phyloP scores from a whole-genome alignment of 2,113 vertebrate species.

The Nannospalax galili region DNA sequence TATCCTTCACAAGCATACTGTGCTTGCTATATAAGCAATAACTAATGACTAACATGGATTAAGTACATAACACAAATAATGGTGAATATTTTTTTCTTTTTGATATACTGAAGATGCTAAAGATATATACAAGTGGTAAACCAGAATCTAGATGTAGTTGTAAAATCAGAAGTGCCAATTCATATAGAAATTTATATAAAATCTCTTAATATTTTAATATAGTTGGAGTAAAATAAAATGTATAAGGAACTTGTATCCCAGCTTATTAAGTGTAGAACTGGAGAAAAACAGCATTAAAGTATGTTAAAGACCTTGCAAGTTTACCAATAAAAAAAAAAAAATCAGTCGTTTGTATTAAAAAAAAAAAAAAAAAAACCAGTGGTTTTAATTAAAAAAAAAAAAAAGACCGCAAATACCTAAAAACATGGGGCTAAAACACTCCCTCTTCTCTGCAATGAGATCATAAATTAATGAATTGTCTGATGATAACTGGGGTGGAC shows the following conservation, averaged over 20 bases:
- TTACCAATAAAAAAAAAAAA: not conserved
- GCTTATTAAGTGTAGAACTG: not conserved
- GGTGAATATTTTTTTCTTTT: not conserved
- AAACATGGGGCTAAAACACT: not conserved
- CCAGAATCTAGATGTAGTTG: not conserved
- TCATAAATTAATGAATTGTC: slow-evolving; percentile 45
- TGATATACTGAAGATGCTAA: not conserved
- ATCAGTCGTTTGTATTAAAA: not conserved
- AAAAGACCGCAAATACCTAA: not conserved
- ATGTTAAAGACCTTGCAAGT: not conserved
- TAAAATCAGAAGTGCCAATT: not conserved
- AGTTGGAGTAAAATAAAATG: not conserved
- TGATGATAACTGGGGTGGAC: not conserved
- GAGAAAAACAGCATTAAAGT: not conserved
- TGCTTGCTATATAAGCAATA: not conserved
- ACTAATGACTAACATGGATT: not conserved
- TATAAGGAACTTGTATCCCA: not conserved
- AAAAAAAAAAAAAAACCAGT: not conserved
- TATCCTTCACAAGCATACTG: not conserved
- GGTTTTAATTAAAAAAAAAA: not conserved
- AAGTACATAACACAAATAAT: not conserved
- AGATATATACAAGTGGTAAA: slow-evolving; percentile 7
- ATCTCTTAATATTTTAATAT: not conserved
- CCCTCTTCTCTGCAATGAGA: slow-evolving; percentile 5
- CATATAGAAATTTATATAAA: not conserved